phyloP scores from a whole-genome alignment of 1,140 invertebrate species.

The Nymphalis io region DNA sequence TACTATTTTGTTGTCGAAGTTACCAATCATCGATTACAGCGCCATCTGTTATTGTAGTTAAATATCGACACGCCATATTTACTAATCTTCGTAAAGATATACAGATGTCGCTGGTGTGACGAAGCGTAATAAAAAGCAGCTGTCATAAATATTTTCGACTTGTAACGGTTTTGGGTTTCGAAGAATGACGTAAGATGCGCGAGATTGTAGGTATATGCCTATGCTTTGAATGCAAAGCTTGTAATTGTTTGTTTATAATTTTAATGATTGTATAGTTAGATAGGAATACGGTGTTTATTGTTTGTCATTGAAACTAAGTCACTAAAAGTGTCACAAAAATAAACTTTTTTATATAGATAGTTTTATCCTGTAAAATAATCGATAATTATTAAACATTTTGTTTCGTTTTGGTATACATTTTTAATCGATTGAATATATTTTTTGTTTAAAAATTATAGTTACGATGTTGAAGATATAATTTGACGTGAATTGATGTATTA shows the following conservation, averaged over 20 bases:
- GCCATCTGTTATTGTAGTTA: conserved; percentile 11
- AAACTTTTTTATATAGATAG: conserved; percentile 39
- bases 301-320: conserved; percentile 63
- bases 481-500: conserved; percentile 25
- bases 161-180: conserved; percentile 1
- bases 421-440: conserved; percentile 22
- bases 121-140: neutral
- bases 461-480: conserved; percentile 16
- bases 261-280: conserved; percentile 37
- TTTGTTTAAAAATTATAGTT: conserved; percentile 18
- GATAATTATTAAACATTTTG: conserved; percentile 36
- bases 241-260: conserved; percentile 38
- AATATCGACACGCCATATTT: neutral
- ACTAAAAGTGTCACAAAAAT: conserved; percentile 73
- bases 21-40: neutral
- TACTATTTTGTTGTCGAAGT: neutral
- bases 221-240: conserved; percentile 54
- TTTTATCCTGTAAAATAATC: conserved; percentile 33
- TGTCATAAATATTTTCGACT: neutral
- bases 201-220: conserved; percentile 14
- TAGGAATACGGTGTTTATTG: conserved; percentile 32
- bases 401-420: conserved; percentile 15
- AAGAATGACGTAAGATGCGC: conserved; percentile 10
- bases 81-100: neutral
- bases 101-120: conserved; percentile 19